phyloP scores from a whole-genome alignment of 2,113 vertebrate genomes.

The Epinephelus fuscoguttatus region DNA sequence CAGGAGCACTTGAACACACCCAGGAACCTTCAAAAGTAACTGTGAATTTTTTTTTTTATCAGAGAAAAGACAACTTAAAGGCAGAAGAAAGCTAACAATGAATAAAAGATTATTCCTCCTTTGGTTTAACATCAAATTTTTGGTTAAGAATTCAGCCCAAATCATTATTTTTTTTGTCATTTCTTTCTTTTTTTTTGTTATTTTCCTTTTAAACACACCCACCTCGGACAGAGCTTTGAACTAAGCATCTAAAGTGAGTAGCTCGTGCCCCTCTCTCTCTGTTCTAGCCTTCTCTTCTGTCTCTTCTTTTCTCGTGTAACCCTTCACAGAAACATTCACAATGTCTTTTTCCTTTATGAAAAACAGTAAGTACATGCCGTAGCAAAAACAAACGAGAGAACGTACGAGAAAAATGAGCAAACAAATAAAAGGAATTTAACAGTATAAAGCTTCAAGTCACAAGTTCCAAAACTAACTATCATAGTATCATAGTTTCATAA shows the following conservation, averaged over 20 bases:
- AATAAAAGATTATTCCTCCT: slow-evolving; percentile 72
- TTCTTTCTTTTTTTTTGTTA: slow-evolving; percentile 53
- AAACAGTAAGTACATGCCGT: slow-evolving; percentile 91
- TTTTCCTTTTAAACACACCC: slow-evolving; percentile 60
- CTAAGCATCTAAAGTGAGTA: slow-evolving; percentile 52
- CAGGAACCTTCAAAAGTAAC: slow-evolving; percentile 87
- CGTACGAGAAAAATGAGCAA: slow-evolving; percentile 82
- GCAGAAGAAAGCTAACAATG: slow-evolving; percentile 80
- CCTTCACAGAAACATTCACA: slow-evolving; percentile 91
- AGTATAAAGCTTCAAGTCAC: slow-evolving; percentile 99
- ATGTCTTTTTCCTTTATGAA: slow-evolving; percentile 92
- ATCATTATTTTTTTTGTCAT: slow-evolving; percentile 54
- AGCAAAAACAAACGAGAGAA: slow-evolving; percentile 86
- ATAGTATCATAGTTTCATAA: slow-evolving; percentile 87
- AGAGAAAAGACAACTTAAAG: slow-evolving; percentile 82
- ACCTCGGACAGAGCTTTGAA: slow-evolving; percentile 58
- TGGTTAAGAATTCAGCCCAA: slow-evolving; percentile 71
- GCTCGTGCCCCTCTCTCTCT: slow-evolving; percentile 40
- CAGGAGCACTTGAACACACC: slow-evolving; percentile 93
- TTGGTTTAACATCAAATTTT: slow-evolving; percentile 78
- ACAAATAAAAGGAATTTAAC: slow-evolving; percentile 92
- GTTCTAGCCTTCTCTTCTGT: slow-evolving; percentile 64
- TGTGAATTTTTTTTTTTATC: slow-evolving; percentile 71
- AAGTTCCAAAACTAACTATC: slow-evolving; percentile 99
- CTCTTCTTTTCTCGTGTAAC: slow-evolving; percentile 72